These are phyloP conservation scores for Aproaerema taeniolella DNA, from an alignment of 2,888 invertebrate genomes.

Conservation along the genomic window DNA sequence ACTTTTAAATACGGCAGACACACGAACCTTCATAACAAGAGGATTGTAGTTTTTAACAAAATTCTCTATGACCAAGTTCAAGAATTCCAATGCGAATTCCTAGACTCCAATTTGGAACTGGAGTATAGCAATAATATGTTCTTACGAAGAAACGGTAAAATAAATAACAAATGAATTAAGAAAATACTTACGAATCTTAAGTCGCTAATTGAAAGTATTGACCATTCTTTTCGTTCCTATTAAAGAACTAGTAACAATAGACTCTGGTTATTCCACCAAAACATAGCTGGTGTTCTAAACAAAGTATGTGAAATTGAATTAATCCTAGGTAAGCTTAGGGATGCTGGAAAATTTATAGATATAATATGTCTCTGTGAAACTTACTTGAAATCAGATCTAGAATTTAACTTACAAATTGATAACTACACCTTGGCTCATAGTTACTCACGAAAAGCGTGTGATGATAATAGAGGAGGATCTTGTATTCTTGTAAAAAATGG, in stretches of 20 bases:
- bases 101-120: no score
- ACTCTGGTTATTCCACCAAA: background rate
- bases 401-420: background rate
- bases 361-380: background rate
- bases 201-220: no score
- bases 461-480: background rate
- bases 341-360: background rate
- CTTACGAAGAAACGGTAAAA: no score
- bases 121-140: no score
- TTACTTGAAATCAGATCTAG: background rate
- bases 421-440: background rate
- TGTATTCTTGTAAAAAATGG: background rate
- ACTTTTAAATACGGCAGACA: no score
- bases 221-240: no score
- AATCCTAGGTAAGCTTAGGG: background rate
- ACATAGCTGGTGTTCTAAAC: background rate
- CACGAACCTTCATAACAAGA: no score
- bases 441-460: background rate
- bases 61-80: no score
- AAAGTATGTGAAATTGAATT: background rate
- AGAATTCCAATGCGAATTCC: no score
- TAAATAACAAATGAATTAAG: no score
- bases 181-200: no score
- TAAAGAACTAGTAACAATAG: background rate
- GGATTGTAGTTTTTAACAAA: no score